Evolutionary conservation across 2,888 invertebrate genomes (phyloP).

Genomic region (Tigriopus californicus): DNA sequence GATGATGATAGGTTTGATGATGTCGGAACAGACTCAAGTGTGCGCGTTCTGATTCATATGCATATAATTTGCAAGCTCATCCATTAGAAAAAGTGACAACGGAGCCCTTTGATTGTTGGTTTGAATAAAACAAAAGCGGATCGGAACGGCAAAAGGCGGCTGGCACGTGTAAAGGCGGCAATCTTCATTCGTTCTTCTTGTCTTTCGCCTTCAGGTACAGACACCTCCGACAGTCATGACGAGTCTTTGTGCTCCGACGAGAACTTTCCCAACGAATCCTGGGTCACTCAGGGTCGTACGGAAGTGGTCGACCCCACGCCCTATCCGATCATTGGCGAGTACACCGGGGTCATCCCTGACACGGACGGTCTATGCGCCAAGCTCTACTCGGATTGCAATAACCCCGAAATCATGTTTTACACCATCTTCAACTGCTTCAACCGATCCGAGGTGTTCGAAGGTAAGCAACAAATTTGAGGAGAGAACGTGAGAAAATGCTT

Average conservation of each 20-base stretch:
- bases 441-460: slow-evolving; percentile 38
- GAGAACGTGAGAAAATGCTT: too few species aligned
- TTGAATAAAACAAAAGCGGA: background rate
- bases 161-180: background rate
- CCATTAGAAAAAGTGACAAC: too few species aligned
- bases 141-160: background rate
- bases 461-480: too few species aligned
- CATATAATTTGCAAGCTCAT: too few species aligned
- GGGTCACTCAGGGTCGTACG: slow-evolving; percentile 41
- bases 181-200: slow-evolving; percentile 8
- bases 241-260: slow-evolving; percentile 31
- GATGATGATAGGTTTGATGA: too few species aligned
- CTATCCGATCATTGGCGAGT: slow-evolving; percentile 46
- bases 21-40: too few species aligned
- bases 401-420: slow-evolving; percentile 45
- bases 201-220: slow-evolving; percentile 23
- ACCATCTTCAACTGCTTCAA: slow-evolving; percentile 41
- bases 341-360: slow-evolving; percentile 43
- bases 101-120: background rate
- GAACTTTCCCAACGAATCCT: slow-evolving; percentile 35
- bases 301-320: slow-evolving; percentile 27
- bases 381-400: slow-evolving; percentile 42
- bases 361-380: slow-evolving; percentile 40
- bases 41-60: too few species aligned
- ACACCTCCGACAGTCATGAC: slow-evolving; percentile 27